Base-by-base conservation (phyloP, 1,140 invertebrate species). In the Zophobas atratus region DNA sequence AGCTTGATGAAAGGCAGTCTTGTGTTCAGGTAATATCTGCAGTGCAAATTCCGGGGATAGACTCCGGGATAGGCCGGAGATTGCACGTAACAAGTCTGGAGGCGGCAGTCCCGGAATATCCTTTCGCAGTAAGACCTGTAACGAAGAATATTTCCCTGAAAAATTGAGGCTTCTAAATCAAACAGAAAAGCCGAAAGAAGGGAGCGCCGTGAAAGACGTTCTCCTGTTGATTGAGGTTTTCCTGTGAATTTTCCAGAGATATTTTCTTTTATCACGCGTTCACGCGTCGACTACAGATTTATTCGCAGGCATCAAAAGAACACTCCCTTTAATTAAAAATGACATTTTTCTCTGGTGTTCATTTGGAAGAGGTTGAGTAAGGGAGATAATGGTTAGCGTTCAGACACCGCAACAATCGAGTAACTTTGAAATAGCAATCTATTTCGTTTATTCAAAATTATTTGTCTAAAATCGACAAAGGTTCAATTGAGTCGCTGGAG, bases 1-100 rank as follows among this genome's bases (percentile, higher is more conserved):
- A 97, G 89, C 86, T 97, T 97, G 81, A 97, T 97, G 87, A 95
- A 97, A 1, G 95, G 95, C 81, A 94, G 89, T 41, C 95, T 88
- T 0, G 95, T 97, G 86, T 96, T 96, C 39, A 97, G 88, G 82
- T 94, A 93, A 84, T 97, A 97, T 83, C 94, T 93, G 90, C 96
- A 98, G 83, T 96, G 95, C 32, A 97, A 88, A 82, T 95, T 95
- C 34, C 96, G 89, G 0, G 96, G 96, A 87, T 98, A 98, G 1
- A 97, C 92, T 5, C 96, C 96, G 1, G 96, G 96, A 86, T 95
- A 97, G 0, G 95, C 96, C 0, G 96, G 96, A 3, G 94, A 96
- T 85, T 97, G 96, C 0, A 97, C 95, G 86, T 96, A 97, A 85
- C 96, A 97, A 1, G 95, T 97, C 82, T 97, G 95, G 0, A 97